Conservation (phyloP, 2,797 vertebrate genomes). For the Muscicapa comitata region DNA sequence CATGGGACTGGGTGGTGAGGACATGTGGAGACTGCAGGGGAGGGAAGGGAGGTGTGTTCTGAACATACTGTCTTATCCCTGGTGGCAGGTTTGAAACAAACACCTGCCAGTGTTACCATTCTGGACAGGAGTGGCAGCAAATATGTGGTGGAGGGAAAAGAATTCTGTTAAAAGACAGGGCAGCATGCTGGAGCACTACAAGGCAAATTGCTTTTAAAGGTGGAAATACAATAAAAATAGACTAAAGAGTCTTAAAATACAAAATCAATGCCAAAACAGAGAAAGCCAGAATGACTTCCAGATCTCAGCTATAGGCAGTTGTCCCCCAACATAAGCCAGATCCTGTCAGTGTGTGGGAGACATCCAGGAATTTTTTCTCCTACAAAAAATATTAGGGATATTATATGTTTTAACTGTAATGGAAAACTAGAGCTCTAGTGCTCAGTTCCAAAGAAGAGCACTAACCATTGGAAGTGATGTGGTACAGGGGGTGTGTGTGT, state of each 20-base stretch:
- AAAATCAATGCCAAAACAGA: slow-evolving; percentile 39
- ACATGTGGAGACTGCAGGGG: background rate
- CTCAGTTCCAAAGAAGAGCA: slow-evolving; percentile 43
- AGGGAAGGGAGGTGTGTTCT: background rate
- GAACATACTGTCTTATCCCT: background rate
- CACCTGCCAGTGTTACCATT: background rate
- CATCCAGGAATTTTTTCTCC: slow-evolving; percentile 41
- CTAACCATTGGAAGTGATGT: background rate
- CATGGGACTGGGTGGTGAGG: background rate
- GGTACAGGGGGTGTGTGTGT: background rate
- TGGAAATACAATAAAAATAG: slow-evolving; percentile 50
- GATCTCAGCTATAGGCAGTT: slow-evolving; percentile 40
- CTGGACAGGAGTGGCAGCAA: background rate
- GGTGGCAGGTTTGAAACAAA: background rate
- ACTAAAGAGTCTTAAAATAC: slow-evolving; percentile 28
- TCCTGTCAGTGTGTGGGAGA: slow-evolving; percentile 44
- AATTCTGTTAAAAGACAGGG: background rate
- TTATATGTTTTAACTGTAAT: slow-evolving; percentile 67
- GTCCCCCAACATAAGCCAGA: slow-evolving; percentile 60
- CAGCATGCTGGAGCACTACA: background rate
- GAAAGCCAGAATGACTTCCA: slow-evolving; percentile 53
- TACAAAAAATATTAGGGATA: slow-evolving; percentile 60
- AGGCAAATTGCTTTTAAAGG: slow-evolving; percentile 25
- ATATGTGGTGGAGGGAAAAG: background rate
- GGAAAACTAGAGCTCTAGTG: slow-evolving; percentile 55